Percentiles rank a stretch among this genome's conserved stretches.
Conservation (phyloP, 2,797 vertebrate species). For the Chiroxiphia lanceolata region DNA sequence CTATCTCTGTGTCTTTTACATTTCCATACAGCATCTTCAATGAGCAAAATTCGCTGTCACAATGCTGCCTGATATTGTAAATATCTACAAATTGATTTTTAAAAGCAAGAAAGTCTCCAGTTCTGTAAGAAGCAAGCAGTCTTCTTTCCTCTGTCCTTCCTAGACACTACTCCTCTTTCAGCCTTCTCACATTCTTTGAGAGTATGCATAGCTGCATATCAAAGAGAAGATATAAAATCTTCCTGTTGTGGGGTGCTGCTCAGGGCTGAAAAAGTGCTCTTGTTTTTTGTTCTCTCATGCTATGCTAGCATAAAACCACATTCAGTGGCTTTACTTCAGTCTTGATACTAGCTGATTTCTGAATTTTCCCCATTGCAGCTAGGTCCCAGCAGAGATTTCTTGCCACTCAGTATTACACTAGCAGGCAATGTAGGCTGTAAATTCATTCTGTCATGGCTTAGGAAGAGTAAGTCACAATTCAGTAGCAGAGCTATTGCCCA, state of each 20-base stretch:
- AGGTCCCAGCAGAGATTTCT: neutral
- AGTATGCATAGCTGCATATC: neutral
- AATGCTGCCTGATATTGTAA: neutral
- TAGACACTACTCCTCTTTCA: neutral
- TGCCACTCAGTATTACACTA: neutral
- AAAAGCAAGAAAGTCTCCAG: neutral
- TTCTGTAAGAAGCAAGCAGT: neutral
- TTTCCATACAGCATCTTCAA: neutral
- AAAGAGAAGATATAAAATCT: neutral
- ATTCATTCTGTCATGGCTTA: slow-evolving; percentile 35
- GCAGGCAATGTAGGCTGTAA: neutral
- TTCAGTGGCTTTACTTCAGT: neutral
- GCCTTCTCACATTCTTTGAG: neutral
- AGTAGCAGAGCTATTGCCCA: neutral
- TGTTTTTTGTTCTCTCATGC: neutral
- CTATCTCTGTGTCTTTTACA: neutral
- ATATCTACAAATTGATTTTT: neutral
- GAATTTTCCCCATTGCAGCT: neutral
- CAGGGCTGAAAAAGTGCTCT: neutral
- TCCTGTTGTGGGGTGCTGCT: neutral
- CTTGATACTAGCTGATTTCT: neutral
- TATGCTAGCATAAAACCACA: neutral
- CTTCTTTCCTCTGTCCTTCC: neutral
- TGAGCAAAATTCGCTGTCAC: neutral
- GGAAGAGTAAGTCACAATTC: neutral